Evolutionary conservation across 2,888 invertebrate genomes (phyloP).

Genomic region (Apotomis capreana): DNA sequence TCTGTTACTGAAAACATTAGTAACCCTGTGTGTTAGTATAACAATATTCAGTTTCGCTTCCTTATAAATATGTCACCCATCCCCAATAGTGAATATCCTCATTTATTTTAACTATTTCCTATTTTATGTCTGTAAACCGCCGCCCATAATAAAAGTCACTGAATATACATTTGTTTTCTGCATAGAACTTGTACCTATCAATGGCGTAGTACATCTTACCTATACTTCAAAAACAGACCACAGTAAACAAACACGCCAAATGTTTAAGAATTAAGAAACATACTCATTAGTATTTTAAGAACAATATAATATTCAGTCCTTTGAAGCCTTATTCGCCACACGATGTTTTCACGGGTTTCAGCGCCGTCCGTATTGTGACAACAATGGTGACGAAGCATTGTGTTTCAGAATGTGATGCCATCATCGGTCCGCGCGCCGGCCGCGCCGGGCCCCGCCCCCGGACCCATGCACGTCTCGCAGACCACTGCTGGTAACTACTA

Average conservation of each 20-base stretch:
- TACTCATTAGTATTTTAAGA: slow-evolving; percentile 20
- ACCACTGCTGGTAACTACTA: slow-evolving; percentile 64
- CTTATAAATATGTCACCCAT: too few species aligned
- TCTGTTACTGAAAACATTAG: too few species aligned
- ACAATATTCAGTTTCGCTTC: too few species aligned
- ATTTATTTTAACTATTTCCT: too few species aligned
- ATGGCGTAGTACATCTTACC: too few species aligned
- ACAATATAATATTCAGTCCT: slow-evolving; percentile 8
- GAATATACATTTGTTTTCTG: too few species aligned
- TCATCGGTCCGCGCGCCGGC: slow-evolving; percentile 76
- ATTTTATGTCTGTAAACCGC: too few species aligned
- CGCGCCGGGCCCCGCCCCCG: slow-evolving; percentile 57
- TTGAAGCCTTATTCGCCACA: slow-evolving; percentile 21
- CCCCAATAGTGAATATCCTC: too few species aligned
- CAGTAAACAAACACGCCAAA: background rate
- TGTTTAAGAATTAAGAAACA: background rate
- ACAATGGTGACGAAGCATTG: slow-evolving; percentile 36
- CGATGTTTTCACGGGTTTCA: slow-evolving; percentile 8
- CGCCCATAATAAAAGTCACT: too few species aligned
- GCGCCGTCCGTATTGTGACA: slow-evolving; percentile 10
- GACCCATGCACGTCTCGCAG: slow-evolving; percentile 77
- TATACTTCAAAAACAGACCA: too few species aligned
- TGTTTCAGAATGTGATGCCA: slow-evolving; percentile 74
- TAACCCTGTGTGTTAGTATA: too few species aligned
- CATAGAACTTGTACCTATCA: too few species aligned